Base-by-base conservation (phyloP, 23 tunicate genomes). In the Halocynthia roretzi region DNA sequence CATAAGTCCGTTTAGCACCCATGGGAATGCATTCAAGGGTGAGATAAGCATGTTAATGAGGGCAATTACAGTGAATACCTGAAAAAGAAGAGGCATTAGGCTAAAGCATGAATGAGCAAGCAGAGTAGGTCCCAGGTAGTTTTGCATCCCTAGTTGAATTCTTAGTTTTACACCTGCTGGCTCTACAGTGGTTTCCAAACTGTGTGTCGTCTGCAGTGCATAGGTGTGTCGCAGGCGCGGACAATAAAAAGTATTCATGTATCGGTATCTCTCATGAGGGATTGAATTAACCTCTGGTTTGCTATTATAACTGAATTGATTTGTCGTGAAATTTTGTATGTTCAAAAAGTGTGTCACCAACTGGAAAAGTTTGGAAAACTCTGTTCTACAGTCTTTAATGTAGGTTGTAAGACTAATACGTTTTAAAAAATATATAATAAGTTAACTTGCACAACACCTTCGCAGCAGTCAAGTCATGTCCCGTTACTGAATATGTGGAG, bases 1-100 rank as follows among this genome's bases (percentile, higher is more conserved):
- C 95, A 94, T 94, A 51, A 88, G 61, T 0, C 99, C 99, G 77
- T 94, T 94, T 19, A 94, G 54, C 7, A 94, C 99, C 99, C 99
- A 94, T 4, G 99, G 99, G 80, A 87, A 94, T 7, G 99, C 99
- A 82, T 94, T 94, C 70, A 94, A 61, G 6, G 99, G 99, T 55
- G 88, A 84, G 0, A 94, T 94, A 50, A 94, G 82, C 99, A 94
- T 87, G 62, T 94, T 94, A 10, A 94, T 94, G 62, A 94, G 77
- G 7, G 99, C 95, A 19, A 94, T 71, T 49, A 85, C 91, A 8
- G 99, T 94, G 67, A 94, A 94, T 20, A 92, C 98, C 92, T 92
- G 70, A 48, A 84, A 31, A 22, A 65, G 53, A 11, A 68, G 22
- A 75, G 67, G 44, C 71, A 79, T 10, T 31, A 31, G 44, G 44